phyloP scores from a whole-genome alignment of 2,113 vertebrate species.

The Macrotus californicus region DNA sequence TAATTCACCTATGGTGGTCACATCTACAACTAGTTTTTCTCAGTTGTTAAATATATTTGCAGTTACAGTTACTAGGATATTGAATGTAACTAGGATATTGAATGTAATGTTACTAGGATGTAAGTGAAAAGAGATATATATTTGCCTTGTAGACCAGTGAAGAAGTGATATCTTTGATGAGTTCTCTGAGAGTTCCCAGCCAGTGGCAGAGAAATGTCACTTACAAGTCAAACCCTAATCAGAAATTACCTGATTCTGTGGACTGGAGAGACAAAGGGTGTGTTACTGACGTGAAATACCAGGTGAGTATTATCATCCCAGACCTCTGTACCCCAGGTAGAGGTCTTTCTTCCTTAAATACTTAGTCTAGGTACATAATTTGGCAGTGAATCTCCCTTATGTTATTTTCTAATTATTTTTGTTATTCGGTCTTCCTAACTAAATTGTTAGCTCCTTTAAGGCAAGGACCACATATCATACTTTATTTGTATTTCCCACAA shows the following conservation, averaged over 20 bases:
- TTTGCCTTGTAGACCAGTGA: slow-evolving; percentile 80
- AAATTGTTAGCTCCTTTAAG: background rate
- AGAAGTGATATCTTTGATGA: slow-evolving; percentile 80
- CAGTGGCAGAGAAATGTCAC: background rate
- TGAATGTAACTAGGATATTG: background rate
- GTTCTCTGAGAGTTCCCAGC: slow-evolving; percentile 73
- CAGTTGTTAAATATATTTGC: background rate
- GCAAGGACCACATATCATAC: background rate
- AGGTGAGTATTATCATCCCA: slow-evolving; percentile 73
- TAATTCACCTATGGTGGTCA: background rate
- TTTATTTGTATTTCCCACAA: background rate
- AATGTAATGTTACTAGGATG: background rate
- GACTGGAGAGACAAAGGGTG: slow-evolving; percentile 86
- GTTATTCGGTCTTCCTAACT: background rate
- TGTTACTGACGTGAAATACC: slow-evolving; percentile 85
- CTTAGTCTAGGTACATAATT: background rate
- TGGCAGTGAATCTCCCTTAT: background rate
- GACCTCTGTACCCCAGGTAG: background rate
- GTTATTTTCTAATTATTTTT: background rate
- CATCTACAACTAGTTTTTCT: background rate
- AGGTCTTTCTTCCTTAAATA: background rate
- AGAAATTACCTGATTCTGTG: slow-evolving; percentile 69
- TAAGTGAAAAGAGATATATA: background rate
- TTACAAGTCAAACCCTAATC: background rate
- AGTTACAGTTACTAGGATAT: background rate